phyloP scores from a whole-genome alignment of 2,888 invertebrate genomes.

The Apamea epomidion region DNA sequence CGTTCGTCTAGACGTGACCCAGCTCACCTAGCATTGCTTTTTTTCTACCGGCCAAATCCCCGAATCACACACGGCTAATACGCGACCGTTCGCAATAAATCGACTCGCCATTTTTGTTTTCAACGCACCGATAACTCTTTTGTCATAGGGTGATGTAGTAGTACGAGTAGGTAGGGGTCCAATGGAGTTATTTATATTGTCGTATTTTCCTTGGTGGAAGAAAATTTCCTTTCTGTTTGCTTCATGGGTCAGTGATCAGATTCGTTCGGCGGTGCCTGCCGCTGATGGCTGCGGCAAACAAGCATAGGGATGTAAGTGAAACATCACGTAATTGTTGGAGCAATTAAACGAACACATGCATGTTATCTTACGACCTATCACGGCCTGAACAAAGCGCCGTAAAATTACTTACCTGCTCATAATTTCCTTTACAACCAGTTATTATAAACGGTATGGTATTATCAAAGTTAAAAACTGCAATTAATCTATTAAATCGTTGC shows the following conservation, averaged over 20 bases:
- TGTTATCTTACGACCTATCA: conserved; percentile 54
- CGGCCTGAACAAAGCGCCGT: conserved; percentile 51
- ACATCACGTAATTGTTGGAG: conserved; percentile 40
- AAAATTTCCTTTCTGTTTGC: conserved; percentile 90
- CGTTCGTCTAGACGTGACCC: conserved; percentile 76
- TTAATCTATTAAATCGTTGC: conserved; percentile 61
- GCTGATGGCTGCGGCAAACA: conserved; percentile 64
- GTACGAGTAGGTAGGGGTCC: conserved; percentile 86
- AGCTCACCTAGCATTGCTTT: conserved; percentile 69
- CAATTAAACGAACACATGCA: conserved; percentile 41
- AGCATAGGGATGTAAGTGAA: conserved; percentile 70
- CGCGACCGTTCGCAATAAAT: conserved; percentile 83
- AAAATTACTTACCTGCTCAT: conserved; percentile 57
- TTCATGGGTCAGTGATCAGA: conserved; percentile 90
- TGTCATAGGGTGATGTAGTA: conserved; percentile 90
- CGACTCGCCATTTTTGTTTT: conserved; percentile 90
- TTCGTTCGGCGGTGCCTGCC: conserved; percentile 81
- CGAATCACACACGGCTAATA: conserved; percentile 82
- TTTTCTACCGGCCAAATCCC: conserved; percentile 69
- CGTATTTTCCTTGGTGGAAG: conserved; percentile 89
- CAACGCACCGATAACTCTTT: conserved; percentile 91
- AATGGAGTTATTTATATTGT: conserved; percentile 90
- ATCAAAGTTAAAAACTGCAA: conserved; percentile 60
- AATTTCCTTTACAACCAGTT: conserved; percentile 61
- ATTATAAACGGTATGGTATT: conserved; percentile 57